These are phyloP conservation scores for Muscicapa striata DNA, from an alignment of 2,797 vertebrate species.

Conservation along the genomic window DNA sequence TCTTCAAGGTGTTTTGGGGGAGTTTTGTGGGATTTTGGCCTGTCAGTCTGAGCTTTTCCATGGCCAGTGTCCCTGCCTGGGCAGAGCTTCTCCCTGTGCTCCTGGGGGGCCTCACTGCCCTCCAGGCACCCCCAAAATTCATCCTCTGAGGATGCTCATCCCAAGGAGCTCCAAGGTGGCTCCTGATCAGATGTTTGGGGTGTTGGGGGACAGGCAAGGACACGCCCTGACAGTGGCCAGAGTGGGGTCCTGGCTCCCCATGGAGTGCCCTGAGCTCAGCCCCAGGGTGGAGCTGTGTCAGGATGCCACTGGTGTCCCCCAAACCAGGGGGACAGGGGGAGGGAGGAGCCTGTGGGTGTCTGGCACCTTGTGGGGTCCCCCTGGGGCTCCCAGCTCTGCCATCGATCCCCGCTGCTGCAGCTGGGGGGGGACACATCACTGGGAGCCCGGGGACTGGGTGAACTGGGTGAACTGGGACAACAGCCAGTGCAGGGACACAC, in stretches of 20 bases:
- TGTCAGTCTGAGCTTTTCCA: not conserved
- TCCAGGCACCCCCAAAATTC: not conserved
- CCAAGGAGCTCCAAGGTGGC: not conserved
- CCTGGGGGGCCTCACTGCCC: rapidly evolving
- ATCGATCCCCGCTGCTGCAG: rapidly evolving
- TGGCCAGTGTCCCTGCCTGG: too few species aligned
- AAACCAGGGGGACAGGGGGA: rapidly evolving
- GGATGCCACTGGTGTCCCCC: rapidly evolving
- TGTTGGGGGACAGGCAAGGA: not conserved
- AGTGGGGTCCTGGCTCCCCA: rapidly evolving
- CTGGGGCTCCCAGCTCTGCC: not conserved
- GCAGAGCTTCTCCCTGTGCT: rapidly evolving
- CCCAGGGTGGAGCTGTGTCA: rapidly evolving
- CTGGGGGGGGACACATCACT: not conserved
- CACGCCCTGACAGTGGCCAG: rapidly evolving
- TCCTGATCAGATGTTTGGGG: rapidly evolving
- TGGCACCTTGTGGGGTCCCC: not conserved
- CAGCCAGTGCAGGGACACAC: rapidly evolving
- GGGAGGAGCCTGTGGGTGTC: not conserved
- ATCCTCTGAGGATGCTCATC: not conserved
- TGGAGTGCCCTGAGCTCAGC: not conserved
- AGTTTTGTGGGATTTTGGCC: not conserved
- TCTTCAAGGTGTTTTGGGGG: not conserved
- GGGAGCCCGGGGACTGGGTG: not conserved
- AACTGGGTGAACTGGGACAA: rapidly evolving